phyloP scores from a whole-genome alignment of 2,888 invertebrate genomes.

The Idaea aversata region DNA sequence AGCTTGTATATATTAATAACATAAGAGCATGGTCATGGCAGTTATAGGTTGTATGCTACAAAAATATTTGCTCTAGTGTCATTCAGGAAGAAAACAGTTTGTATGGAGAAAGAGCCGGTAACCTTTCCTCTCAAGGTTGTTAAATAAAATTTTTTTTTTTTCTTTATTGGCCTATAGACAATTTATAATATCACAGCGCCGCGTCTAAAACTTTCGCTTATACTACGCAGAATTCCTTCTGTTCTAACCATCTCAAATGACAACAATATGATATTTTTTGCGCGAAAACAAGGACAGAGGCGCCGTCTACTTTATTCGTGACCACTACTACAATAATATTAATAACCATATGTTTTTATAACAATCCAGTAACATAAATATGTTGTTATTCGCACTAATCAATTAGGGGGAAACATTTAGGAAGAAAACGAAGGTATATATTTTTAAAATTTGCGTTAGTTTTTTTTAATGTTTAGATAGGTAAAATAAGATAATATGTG shows the following conservation, averaged over 20 bases:
- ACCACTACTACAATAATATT: constrained; percentile 64
- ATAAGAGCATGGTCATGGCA: too few species aligned
- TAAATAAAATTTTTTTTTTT: constrained; percentile 23
- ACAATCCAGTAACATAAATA: constrained; percentile 54
- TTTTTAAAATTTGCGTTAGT: background rate
- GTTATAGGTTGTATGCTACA: too few species aligned
- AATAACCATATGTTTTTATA: constrained; percentile 55
- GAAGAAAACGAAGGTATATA: background rate
- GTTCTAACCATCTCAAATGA: constrained; percentile 44
- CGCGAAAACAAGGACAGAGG: constrained; percentile 58
- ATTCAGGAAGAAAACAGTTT: too few species aligned
- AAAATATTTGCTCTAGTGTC: too few species aligned
- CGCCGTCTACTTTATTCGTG: constrained; percentile 63
- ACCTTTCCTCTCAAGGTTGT: too few species aligned
- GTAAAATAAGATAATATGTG: too few species aligned
- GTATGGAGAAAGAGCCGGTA: too few species aligned
- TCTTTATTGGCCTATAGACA: constrained; percentile 22
- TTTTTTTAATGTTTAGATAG: background rate
- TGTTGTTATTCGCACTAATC: constrained; percentile 73
- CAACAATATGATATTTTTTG: constrained; percentile 50
- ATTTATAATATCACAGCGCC: background rate
- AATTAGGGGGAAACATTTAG: constrained; percentile 47
- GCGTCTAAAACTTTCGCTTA: constrained; percentile 30
- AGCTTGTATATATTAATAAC: too few species aligned
- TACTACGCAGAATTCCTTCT: constrained; percentile 50